A percentile compares a stretch with the other conserved stretches of the same genome.
These are phyloP conservation scores for Crax fasciolata DNA, from an alignment of 2,797 vertebrate species.

Conservation along the genomic window DNA sequence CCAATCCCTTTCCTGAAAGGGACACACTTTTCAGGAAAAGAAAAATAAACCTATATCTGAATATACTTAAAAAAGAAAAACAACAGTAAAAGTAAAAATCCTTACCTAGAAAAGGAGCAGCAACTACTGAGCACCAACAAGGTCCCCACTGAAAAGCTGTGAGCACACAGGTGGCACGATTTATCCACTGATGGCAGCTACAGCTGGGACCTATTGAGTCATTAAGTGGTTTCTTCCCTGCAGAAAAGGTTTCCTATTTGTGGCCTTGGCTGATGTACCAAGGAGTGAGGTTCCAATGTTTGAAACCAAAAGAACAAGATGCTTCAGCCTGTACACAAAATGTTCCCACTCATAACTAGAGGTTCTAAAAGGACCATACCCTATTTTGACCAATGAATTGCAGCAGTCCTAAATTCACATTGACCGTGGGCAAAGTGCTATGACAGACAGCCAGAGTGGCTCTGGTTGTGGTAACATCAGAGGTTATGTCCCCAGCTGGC, in stretches of 20 bases:
- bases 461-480: not conserved
- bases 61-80: not conserved
- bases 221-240: not conserved
- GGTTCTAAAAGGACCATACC: not conserved
- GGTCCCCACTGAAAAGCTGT: rapidly evolving
- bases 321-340: not conserved
- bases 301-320: not conserved
- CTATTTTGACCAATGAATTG: rapidly evolving
- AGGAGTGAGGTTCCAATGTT: not conserved
- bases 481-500: not conserved
- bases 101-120: not conserved
- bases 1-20: not conserved
- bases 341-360: not conserved
- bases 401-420: not conserved
- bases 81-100: not conserved
- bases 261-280: not conserved
- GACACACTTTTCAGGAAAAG: not conserved
- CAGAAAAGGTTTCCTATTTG: not conserved
- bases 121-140: rapidly evolving
- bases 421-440: not conserved
- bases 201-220: not conserved
- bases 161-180: not conserved
- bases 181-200: not conserved
- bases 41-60: rapidly evolving
- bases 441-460: not conserved